These are phyloP conservation scores for Cyclargus thomasi DNA, from an alignment of 1,140 invertebrate species.

Conservation along the genomic window DNA sequence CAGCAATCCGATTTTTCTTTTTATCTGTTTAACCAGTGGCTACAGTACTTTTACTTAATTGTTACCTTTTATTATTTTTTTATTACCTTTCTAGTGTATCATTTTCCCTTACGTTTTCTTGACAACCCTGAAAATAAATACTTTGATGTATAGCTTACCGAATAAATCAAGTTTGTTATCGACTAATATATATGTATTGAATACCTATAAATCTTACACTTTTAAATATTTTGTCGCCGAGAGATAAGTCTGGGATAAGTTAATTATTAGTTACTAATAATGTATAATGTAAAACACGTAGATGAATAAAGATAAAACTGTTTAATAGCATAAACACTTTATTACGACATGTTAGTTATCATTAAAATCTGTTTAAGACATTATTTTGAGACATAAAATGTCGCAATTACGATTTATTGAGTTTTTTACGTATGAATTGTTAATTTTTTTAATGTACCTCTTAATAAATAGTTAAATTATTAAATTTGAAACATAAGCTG, in stretches of 20 bases:
- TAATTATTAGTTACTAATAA: conserved; percentile 6
- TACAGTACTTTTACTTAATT: too few species aligned
- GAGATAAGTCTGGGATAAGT: conserved; percentile 5
- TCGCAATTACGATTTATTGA: too few species aligned
- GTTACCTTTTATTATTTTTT: too few species aligned
- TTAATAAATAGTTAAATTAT: too few species aligned
- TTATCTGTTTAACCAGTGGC: too few species aligned
- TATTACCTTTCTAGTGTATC: too few species aligned
- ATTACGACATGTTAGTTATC: neutral
- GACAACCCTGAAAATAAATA: neutral
- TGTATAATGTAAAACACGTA: neutral
- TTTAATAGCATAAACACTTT: neutral
- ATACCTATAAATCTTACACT: conserved; percentile 1
- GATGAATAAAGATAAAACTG: neutral
- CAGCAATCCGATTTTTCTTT: too few species aligned
- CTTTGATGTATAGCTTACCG: neutral
- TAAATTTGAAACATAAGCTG: too few species aligned
- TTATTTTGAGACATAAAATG: too few species aligned
- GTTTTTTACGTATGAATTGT: too few species aligned
- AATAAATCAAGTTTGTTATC: conserved; percentile 14
- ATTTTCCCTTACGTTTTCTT: neutral
- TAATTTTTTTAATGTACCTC: too few species aligned
- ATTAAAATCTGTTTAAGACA: neutral
- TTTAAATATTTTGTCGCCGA: conserved; percentile 12
- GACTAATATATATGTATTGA: conserved; percentile 8